phyloP scores from a whole-genome alignment of 2,888 invertebrate species.

The Zootermopsis nevadensis region DNA sequence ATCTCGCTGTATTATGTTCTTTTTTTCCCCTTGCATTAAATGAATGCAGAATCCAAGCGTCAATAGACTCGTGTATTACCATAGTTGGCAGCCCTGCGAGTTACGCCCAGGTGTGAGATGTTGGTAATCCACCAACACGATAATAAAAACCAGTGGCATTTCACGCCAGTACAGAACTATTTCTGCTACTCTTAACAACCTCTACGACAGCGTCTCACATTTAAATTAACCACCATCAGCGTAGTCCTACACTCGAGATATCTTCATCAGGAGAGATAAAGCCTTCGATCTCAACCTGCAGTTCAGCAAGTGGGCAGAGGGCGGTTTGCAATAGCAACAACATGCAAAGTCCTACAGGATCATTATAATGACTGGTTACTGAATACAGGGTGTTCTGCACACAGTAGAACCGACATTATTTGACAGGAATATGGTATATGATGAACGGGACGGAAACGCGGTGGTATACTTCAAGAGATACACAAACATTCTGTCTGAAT shows the following conservation, averaged over 20 bases:
- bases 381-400: constrained; percentile 14
- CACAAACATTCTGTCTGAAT: too few species aligned
- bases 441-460: too few species aligned
- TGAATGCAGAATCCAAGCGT: neutral
- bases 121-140: neutral
- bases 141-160: constrained; percentile 26
- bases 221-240: constrained; percentile 15
- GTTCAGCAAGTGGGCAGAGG: constrained; percentile 11
- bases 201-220: neutral
- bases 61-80: neutral
- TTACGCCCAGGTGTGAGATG: constrained; percentile 28
- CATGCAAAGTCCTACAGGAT: constrained; percentile 1
- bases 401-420: too few species aligned
- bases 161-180: neutral
- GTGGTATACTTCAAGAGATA: too few species aligned
- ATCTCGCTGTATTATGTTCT: too few species aligned
- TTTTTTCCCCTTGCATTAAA: too few species aligned
- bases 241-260: neutral
- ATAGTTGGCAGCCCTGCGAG: constrained; percentile 5
- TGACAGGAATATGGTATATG: too few species aligned
- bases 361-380: constrained; percentile 1
- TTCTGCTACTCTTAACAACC: neutral
- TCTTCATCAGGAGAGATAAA: constrained; percentile 20
- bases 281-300: neutral
- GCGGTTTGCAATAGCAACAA: neutral